A percentile compares a stretch with the other conserved stretches of the same genome.
Evolutionary conservation across 2,888 invertebrate genomes (phyloP).

Genomic region (Smittia sp.): DNA sequence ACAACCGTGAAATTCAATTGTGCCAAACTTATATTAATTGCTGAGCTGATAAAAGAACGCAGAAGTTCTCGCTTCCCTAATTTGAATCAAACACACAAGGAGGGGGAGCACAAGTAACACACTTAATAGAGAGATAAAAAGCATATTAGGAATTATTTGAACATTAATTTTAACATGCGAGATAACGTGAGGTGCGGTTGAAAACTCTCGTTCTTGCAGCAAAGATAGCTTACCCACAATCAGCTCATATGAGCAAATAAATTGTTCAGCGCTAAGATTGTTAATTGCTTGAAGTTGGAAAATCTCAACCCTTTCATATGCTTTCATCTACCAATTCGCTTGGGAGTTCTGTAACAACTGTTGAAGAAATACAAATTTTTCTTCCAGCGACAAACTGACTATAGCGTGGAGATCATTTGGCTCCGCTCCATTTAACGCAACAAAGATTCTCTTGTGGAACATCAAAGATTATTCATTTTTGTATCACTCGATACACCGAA

Average conservation of each 20-base stretch:
- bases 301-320: background rate
- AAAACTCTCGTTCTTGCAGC: background rate
- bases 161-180: constrained; percentile 35
- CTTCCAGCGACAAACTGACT: background rate
- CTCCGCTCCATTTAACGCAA: too few relatives aligned
- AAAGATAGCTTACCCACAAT: constrained; percentile 11
- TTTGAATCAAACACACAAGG: background rate
- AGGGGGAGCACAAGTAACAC: background rate
- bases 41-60: constrained; percentile 24
- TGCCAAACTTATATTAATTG: constrained; percentile 38
- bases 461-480: too few relatives aligned
- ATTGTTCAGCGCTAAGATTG: constrained; percentile 36
- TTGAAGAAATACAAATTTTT: background rate
- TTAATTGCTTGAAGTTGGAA: constrained; percentile 32
- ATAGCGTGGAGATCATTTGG: too few relatives aligned
- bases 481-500: too few relatives aligned
- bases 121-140: constrained; percentile 40
- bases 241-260: constrained; percentile 29
- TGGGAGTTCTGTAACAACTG: background rate
- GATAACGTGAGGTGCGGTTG: constrained; percentile 35
- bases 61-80: background rate
- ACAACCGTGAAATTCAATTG: constrained; percentile 6
- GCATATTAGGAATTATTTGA: constrained; percentile 41
- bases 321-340: background rate
- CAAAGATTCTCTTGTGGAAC: too few relatives aligned